Base-by-base conservation (phyloP, 2,888 invertebrate genomes). In the Norana najaformis region DNA sequence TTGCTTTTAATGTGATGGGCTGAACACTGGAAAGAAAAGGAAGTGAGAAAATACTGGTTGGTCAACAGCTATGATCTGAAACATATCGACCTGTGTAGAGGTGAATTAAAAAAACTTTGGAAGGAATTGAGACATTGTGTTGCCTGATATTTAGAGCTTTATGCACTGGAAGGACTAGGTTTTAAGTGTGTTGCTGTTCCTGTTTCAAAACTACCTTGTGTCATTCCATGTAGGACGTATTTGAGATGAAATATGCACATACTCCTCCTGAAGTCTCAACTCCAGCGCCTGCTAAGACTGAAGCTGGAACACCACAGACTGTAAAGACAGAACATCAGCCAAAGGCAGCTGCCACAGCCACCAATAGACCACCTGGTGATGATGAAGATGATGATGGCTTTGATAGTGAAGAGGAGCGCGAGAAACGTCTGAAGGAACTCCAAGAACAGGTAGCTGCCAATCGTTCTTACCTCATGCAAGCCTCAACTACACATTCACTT, bases 171-270 rank as follows among this genome's bases (percentile, higher is more conserved):
- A 16, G n/a, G 23, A 69, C 69, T n/a, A n/a, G 0, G 11, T 30
- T n/a, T n/a, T 69, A 69, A 69, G 0, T 69, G 13, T 11, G n/a
- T 8, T 30, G n/a, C n/a, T 13, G n/a, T 69, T 69, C n/a, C n/a
- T 69, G 69, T 47, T 69, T 69, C n/a, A 23, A 53, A 53, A 53
- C 53, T 53, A 30, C 53, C 53, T 53, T 53, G n/a, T 69, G 8
- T n/a, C 30, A 69, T 69, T 69, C 13, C 30, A 6, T 13, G n/a
- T 92, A 95, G 94, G 98, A 98, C 95, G 98, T 98, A 89, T 99
- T 99, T 95, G 99, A 99, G 96, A 97, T 98, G 97, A 97, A 97
- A 91, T 98, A 97, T 95, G 98, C 98, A 88, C 98, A 98, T 96
- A 98, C 98, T 95, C 98, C 98, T 91, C 98, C 98, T 94, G 98